Percentiles rank a stretch among this genome's conserved stretches.
Evolutionary conservation across 1,140 invertebrate species (phyloP).

Genomic region (Cepaea nemoralis): DNA sequence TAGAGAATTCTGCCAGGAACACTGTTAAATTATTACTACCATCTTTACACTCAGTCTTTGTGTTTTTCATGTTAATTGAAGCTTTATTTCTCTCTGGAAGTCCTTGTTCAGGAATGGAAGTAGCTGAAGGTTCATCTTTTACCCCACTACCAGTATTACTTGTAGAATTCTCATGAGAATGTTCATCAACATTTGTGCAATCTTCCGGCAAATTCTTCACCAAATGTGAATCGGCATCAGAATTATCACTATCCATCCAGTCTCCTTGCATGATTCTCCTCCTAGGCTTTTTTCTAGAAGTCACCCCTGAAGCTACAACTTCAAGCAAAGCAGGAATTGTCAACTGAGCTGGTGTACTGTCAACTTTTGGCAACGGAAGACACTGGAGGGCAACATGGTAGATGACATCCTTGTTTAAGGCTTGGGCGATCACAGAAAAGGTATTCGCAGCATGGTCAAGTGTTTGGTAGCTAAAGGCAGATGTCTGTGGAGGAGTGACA

Average conservation of each 20-base stretch:
- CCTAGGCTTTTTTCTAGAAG: neutral
- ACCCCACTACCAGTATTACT: neutral
- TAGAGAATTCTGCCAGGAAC: neutral
- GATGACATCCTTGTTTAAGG: neutral
- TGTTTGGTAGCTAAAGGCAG: neutral
- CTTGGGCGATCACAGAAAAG: neutral
- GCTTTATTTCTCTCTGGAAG: neutral
- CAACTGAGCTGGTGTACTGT: neutral
- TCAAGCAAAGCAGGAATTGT: neutral
- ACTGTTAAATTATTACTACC: neutral
- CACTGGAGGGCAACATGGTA: conserved; percentile 11
- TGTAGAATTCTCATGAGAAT: too few species aligned
- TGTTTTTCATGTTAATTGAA: neutral
- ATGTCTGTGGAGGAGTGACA: neutral
- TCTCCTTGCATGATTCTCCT: conserved; percentile 20
- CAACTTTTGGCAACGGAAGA: conserved; percentile 10
- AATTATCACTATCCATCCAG: conserved; percentile 34
- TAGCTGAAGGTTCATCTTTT: neutral
- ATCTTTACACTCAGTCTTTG: neutral
- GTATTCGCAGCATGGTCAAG: neutral
- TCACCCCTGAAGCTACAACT: too few species aligned
- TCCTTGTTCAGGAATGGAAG: neutral
- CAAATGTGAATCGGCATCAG: neutral
- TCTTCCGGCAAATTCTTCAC: neutral
- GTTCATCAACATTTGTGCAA: neutral